Evolutionary conservation across 2,888 invertebrate genomes (phyloP), one percentile per base, ranked within the genome.

Genomic region (Patella ulyssiponensis): DNA sequence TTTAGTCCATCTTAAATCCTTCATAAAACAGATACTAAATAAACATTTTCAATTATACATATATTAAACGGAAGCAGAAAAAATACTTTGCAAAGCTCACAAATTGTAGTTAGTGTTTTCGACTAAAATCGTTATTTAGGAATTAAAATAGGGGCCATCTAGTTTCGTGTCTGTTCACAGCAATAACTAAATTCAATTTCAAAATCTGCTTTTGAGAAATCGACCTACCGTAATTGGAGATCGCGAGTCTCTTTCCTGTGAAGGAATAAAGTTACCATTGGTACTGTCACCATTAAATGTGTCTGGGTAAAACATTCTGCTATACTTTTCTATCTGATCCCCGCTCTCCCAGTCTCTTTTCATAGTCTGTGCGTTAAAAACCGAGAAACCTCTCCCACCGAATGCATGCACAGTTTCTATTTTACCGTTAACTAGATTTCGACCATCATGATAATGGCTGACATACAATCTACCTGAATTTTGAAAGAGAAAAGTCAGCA

Each of bases 261-360:
- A 3, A 12, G 64, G 64, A 64, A 14, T 64, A 23, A 64, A 64
- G 15, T 64, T 23, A 12, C 23, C 64, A 20, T 9, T 11, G 14
- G 64, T 64, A 64, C 64, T 23, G 23, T 64, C 64, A 3, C 64
- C 64, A 64, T 64, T 64, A 23, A 64, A 64, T 12, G 23, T 23
- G 23, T 64, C 64, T 23, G 64, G 64, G 23, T 64, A 64, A 64
- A 64, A 64, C 23, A 64, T 12, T 64, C 64, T 64, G 3, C 12
- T 23, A 23, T 20, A 64, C 9, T 64, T 64, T 23, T 64, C 64
- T 9, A 64, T 64, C 14, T 64, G 20, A 64, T 64, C 64, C 23
- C 64, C 64, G 14, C 64, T 64, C 64, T 64, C 64, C 64, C 64
- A 64, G 11, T 64, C 64, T 14, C 64, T 64, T 20, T 14, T 64